Conservation (phyloP, 2,113 vertebrate species). For the Tragelaphus buxtoni region DNA sequence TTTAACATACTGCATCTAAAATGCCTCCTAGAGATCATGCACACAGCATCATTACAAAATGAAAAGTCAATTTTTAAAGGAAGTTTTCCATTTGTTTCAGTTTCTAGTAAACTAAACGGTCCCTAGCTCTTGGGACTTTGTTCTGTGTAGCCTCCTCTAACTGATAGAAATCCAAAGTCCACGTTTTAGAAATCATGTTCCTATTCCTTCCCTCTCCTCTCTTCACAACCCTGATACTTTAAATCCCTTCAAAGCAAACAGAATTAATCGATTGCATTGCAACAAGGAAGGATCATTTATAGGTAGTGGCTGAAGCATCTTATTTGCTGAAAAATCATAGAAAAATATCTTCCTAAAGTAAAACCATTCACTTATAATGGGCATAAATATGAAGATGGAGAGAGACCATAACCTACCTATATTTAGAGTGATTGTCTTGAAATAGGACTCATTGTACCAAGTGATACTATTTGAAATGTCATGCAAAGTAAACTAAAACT, state of each 20-base stretch:
- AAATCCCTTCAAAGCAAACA: not conserved
- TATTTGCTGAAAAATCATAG: not conserved
- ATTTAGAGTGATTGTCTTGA: not conserved
- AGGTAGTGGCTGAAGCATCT: not conserved
- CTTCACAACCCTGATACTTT: not conserved
- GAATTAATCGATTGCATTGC: not conserved
- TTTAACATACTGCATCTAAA: not conserved
- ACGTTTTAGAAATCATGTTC: not conserved
- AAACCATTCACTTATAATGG: not conserved
- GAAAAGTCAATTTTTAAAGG: not conserved
- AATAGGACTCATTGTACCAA: not conserved
- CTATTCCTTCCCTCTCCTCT: not conserved
- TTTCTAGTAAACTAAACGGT: constrained; percentile 1
- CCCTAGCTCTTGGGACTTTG: not conserved
- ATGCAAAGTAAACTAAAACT: constrained; percentile 1
- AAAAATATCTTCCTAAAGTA: not conserved
- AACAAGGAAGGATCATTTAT: not conserved
- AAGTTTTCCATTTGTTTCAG: not conserved
- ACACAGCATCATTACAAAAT: not conserved
- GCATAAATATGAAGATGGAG: not conserved
- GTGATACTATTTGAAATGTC: not conserved
- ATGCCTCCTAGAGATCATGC: not conserved
- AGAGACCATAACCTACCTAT: not conserved
- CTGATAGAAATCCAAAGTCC: not conserved
- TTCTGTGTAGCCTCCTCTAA: not conserved